phyloP scores from a whole-genome alignment of 2,888 invertebrate genomes.

The Chaitophorus viminalis region DNA sequence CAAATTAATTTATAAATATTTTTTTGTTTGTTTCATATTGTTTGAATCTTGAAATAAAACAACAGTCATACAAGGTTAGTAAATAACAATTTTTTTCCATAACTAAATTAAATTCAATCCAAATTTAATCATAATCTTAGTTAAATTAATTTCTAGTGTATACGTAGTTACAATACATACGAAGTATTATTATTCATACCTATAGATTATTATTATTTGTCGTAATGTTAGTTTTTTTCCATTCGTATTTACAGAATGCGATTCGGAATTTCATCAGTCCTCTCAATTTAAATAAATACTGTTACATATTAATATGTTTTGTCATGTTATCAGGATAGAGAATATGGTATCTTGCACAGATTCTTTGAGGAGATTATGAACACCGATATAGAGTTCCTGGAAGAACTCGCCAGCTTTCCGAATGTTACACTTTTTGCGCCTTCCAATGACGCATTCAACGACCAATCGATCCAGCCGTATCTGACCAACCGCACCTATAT shows the following conservation, averaged over 20 bases:
- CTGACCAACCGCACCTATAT: slow-evolving; percentile 76
- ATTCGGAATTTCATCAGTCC: no score
- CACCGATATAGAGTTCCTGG: slow-evolving; percentile 79
- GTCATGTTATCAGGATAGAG: slow-evolving; percentile 72
- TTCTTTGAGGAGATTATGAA: slow-evolving; percentile 85
- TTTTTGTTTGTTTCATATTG: slow-evolving; percentile 55
- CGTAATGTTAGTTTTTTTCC: no score
- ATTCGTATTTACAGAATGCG: no score
- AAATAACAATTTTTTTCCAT: background rate
- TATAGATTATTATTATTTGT: no score
- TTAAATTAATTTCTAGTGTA: no score
- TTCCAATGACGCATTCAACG: slow-evolving; percentile 86
- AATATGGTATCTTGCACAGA: slow-evolving; percentile 80
- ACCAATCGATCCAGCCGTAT: slow-evolving; percentile 77
- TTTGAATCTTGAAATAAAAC: slow-evolving; percentile 50
- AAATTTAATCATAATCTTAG: no score
- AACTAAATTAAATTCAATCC: no score
- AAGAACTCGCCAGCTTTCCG: slow-evolving; percentile 75
- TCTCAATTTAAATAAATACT: no score
- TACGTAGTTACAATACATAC: no score
- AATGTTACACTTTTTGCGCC: slow-evolving; percentile 90
- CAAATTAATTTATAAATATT: slow-evolving; percentile 30
- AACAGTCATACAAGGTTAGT: slow-evolving; percentile 67
- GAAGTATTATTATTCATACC: no score
- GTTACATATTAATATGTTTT: slow-evolving; percentile 31